Conservation (phyloP, 2,888 invertebrate genomes). For the Oscheius sp. region DNA sequence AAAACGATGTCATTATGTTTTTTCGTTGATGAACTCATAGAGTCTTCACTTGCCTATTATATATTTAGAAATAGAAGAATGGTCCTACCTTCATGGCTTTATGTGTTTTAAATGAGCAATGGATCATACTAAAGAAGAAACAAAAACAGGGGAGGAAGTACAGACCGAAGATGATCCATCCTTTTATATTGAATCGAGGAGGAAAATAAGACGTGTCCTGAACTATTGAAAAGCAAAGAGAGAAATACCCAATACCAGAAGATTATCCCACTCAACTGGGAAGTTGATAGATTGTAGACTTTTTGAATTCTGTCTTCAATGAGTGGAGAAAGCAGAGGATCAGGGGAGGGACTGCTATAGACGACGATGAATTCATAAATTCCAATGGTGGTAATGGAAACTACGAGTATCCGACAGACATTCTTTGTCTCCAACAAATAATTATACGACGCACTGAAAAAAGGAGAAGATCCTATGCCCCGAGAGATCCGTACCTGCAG, state of each 20-base stretch:
- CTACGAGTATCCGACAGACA: not conserved
- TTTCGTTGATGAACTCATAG: constrained; percentile 5
- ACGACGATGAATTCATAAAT: not conserved
- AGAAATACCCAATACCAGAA: not conserved
- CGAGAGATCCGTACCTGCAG: not conserved
- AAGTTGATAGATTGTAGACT: not conserved
- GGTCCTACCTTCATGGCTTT: not conserved
- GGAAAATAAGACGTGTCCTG: too few relatives aligned
- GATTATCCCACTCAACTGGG: not conserved
- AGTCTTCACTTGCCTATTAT: not conserved
- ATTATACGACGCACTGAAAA: not conserved
- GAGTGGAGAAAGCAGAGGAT: not conserved
- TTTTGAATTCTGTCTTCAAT: not conserved
- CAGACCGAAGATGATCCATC: not conserved
- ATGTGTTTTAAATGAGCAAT: not conserved
- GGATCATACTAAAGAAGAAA: not conserved
- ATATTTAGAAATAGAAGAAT: not conserved
- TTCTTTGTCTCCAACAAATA: not conserved
- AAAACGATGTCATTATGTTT: not conserved
- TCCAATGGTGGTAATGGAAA: not conserved
- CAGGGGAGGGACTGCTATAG: not conserved
- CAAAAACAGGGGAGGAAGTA: not conserved
- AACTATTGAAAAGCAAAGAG: not conserved
- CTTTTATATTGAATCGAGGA: not conserved
- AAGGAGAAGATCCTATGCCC: not conserved